Evolutionary conservation across 2,113 vertebrate genomes (phyloP).

Genomic region (Esox niger): DNA sequence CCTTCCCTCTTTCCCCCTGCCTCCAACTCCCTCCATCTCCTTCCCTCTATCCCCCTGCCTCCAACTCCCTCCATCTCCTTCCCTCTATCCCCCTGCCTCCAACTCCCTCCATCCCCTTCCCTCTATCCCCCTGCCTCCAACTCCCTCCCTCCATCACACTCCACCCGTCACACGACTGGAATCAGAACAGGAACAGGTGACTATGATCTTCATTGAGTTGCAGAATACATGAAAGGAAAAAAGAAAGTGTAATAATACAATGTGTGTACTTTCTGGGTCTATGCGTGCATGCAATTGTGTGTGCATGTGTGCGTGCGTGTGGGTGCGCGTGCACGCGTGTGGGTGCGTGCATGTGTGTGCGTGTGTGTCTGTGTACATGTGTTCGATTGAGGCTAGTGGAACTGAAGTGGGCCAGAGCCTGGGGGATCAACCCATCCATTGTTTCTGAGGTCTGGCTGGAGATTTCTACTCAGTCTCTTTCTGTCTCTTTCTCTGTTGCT

Average conservation of each 20-base stretch:
- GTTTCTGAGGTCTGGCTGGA: conserved; percentile 51
- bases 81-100: too few species aligned
- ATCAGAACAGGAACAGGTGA: too few species aligned
- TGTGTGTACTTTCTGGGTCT: conserved; percentile 1
- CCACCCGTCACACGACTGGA: neutral
- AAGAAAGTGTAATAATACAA: neutral
- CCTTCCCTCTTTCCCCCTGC: too few species aligned
- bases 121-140: too few species aligned
- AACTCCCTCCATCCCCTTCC: too few species aligned
- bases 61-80: too few species aligned
- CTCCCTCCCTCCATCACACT: conserved; percentile 26
- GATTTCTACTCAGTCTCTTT: conserved; percentile 40
- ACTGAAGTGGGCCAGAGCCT: conserved; percentile 63
- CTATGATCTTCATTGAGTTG: too few species aligned
- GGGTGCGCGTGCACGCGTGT: conserved; percentile 9
- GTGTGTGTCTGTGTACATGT: conserved; percentile 17
- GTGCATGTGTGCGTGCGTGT: conserved; percentile 8
- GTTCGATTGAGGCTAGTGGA: conserved; percentile 15
- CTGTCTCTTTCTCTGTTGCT: conserved; percentile 20
- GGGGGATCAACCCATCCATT: conserved; percentile 62
- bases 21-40: too few species aligned
- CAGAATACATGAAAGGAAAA: neutral
- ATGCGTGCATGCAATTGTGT: neutral
- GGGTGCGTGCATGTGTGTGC: conserved; percentile 14
- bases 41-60: too few species aligned